Base-by-base conservation (phyloP, 2,113 vertebrate genomes). In the Scytalopus superciliaris region DNA sequence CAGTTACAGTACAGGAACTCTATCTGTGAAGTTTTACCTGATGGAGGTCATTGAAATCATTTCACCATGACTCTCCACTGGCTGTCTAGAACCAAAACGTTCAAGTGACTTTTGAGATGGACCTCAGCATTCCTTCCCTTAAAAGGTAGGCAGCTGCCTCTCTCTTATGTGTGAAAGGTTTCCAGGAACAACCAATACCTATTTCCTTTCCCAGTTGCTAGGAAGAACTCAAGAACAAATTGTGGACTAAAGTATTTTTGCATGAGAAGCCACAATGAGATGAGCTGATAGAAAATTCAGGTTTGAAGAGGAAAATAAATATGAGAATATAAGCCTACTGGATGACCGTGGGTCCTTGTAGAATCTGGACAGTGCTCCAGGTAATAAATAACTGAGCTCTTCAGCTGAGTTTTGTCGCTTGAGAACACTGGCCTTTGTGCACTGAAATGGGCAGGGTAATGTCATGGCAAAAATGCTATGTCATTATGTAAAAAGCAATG, bases 101-200 rank as follows among this genome's bases (percentile, higher is more conserved):
- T 83, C 17, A 86, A 33, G 22, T 66, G 25, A 40, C 24, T 77
- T 14, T 83, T 74, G 63, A 67, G 33, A 10, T 31, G 11, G 6
- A 74, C 27, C 4, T 83, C 18, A 69, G 16, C 16, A 50, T 88
- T 86, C 18, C 27, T 63, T 80, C 40, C 23, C 42, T 53, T 87
- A n/a, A 62, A 85, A 87, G 37, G 33, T 0, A 80, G 50, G 12
- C 44, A 68, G 8, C 19, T 82, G 21, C 53, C 9, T 75, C n/a
- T 81, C 24, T 73, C 8, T 33, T 39, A 3, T 10, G 22, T 72
- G 31, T 13, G 1, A 1, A 10, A 39, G 18, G 14, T 75, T 89
- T 91, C 33, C 44, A 50, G 81, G 25, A 88, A 64, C 60, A 91
- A 56, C 0, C 1, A 2, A 12, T 19, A 25, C 0, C 0, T 89